Evolutionary conservation across 2,888 invertebrate species (phyloP), one percentile per base, ranked within the genome.

Genomic region (Unio delphinus): DNA sequence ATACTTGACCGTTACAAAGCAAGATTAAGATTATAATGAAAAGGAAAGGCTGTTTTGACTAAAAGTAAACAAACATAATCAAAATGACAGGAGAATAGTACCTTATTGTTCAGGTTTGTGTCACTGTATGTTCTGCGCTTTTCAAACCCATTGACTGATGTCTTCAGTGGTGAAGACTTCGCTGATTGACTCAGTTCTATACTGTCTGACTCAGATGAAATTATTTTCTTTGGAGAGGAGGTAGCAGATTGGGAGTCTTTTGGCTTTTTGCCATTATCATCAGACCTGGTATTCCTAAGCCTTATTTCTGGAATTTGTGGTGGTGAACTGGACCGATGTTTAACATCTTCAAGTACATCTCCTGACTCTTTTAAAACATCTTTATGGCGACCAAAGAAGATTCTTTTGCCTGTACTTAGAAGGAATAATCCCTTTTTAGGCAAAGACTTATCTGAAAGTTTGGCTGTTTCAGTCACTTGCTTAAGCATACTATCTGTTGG

Each of bases 71-170:
- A 5, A 55, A 62, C 17, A 56, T 15, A 28, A 55, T 79, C 81
- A 45, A 45, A 45, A 45, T 45, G 45, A 15, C 45, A 45, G 3
- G 1, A 3, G 45, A 45, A 45, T 15, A 45, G 45, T 45, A 45
- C 45, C 45, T 45, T 45, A 45, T 74, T 81, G 59, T 72, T 68
- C 18, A 79, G 70, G 61, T 76, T 76, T 5, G 80, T 78, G 68
- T 83, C 83, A 77, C 83, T 83, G 23, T 78, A 76, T 20, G 80
- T 75, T 58, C 82, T 69, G 57, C 71, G 73, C 63, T 73, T 20
- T 30, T 65, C 69, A 15, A 72, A 54, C 55, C 70, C 75, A 62
- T 67, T 67, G 5, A 72, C 54, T n/a, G 69, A 65, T 72, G 69
- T 75, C 67, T 75, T 45, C 15, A 3, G 77, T 30, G 77, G 77